Evolutionary conservation across 2,888 invertebrate species (phyloP).

Genomic region (Vesta saturnalis): DNA sequence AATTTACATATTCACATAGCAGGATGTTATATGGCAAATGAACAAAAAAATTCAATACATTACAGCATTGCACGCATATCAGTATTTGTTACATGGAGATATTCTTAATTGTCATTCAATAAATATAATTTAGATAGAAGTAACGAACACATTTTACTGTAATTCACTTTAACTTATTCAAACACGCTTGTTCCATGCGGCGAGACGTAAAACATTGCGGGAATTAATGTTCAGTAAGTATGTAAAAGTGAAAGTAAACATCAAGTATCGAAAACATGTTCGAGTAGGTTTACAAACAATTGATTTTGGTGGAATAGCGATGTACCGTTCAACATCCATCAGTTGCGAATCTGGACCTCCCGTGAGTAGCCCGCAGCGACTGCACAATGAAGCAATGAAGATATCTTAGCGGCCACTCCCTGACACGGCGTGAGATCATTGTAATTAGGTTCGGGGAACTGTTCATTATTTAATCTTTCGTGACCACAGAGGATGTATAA

Average conservation of each 20-base stretch:
- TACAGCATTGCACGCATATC: too few species aligned
- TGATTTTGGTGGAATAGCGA: slow-evolving; percentile 40
- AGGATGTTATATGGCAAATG: not conserved
- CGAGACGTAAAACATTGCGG: too few species aligned
- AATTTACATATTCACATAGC: slow-evolving; percentile 49
- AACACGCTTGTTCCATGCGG: too few species aligned
- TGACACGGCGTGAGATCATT: slow-evolving; percentile 55
- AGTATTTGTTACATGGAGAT: too few species aligned
- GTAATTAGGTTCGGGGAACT: slow-evolving; percentile 56
- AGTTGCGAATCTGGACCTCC: slow-evolving; percentile 54
- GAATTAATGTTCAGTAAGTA: too few species aligned
- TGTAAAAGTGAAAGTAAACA: too few species aligned
- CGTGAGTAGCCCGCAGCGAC: slow-evolving; percentile 55
- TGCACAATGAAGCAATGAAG: slow-evolving; percentile 60
- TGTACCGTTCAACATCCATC: slow-evolving; percentile 34
- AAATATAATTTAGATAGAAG: too few species aligned
- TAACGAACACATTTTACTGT: too few species aligned
- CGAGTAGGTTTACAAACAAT: slow-evolving; percentile 1
- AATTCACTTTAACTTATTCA: too few species aligned
- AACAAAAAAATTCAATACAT: not conserved
- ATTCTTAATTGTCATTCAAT: too few species aligned
- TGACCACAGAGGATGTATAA: slow-evolving; percentile 35
- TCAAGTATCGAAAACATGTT: too few species aligned
- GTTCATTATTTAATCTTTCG: slow-evolving; percentile 49
- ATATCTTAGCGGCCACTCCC: slow-evolving; percentile 57